phyloP scores from a whole-genome alignment of 2,113 vertebrate genomes.

The Propithecus coquereli region DNA sequence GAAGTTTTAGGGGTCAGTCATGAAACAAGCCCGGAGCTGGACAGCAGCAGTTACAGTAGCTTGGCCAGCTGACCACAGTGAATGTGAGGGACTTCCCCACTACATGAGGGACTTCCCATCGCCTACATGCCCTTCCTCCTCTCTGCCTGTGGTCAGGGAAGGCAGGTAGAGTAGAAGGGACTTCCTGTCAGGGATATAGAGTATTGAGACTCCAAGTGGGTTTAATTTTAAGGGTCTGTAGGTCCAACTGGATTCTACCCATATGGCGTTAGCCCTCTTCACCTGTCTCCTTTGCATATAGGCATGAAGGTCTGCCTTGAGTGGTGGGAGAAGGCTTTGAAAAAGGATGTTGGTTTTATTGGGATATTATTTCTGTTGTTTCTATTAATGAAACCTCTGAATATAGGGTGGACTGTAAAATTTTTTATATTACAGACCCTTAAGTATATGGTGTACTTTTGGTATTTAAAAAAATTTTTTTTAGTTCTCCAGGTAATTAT shows the following conservation, averaged over 20 bases:
- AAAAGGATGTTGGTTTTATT: background rate
- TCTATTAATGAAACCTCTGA: background rate
- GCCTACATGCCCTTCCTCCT: background rate
- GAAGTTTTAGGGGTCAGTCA: background rate
- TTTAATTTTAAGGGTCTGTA: background rate
- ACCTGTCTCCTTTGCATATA: background rate
- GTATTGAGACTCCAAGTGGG: background rate
- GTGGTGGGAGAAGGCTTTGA: background rate
- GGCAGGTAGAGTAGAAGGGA: background rate
- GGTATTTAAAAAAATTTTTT: background rate
- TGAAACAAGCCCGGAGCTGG: background rate
- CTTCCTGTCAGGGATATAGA: background rate
- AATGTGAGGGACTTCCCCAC: background rate
- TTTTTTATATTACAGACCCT: background rate
- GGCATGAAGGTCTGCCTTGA: background rate
- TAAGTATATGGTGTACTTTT: background rate
- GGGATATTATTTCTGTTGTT: background rate
- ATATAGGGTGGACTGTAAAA: background rate
- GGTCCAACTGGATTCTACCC: background rate
- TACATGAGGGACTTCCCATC: background rate
- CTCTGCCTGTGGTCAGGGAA: background rate
- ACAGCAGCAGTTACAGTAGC: background rate
- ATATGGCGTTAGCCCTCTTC: background rate
- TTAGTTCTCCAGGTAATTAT: background rate
- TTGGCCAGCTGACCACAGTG: background rate